Conservation (phyloP, 2,888 invertebrate genomes). For the Cordilura impudica region DNA sequence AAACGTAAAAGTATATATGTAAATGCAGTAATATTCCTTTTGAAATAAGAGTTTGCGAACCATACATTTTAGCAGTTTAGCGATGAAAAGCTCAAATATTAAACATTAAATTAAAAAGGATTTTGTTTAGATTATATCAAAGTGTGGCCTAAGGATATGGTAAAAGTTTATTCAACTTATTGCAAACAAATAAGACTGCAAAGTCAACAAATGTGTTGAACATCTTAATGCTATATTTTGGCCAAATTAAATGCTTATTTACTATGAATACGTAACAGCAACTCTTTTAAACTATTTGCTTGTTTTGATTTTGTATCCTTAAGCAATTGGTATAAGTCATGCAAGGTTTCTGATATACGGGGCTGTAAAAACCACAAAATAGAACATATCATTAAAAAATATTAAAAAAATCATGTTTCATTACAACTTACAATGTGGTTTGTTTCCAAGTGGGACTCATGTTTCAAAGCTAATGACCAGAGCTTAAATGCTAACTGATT, state of each 20-base stretch:
- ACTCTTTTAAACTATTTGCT: constrained; percentile 43
- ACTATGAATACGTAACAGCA: constrained; percentile 39
- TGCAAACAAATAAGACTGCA: no score
- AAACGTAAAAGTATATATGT: no score
- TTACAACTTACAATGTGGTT: constrained; percentile 75
- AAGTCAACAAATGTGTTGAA: no score
- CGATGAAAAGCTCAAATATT: no score
- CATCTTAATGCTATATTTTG: no score
- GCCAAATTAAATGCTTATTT: constrained; percentile 10
- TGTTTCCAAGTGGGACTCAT: constrained; percentile 79
- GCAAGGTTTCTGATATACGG: constrained; percentile 69
- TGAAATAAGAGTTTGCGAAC: no score
- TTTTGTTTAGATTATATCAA: no score
- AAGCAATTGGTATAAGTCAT: constrained; percentile 67
- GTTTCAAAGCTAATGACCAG: constrained; percentile 88
- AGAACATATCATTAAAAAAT: neutral
- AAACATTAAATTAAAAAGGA: no score
- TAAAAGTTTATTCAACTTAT: no score
- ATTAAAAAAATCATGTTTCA: neutral
- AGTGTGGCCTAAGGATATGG: no score
- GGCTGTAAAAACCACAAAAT: constrained; percentile 61
- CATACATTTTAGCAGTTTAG: no score
- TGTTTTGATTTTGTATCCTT: constrained; percentile 60
- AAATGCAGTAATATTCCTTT: no score
- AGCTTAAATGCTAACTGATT: constrained; percentile 86